Conservation (phyloP, 2,113 vertebrate species). For the Dipodomys ordii region DNA sequence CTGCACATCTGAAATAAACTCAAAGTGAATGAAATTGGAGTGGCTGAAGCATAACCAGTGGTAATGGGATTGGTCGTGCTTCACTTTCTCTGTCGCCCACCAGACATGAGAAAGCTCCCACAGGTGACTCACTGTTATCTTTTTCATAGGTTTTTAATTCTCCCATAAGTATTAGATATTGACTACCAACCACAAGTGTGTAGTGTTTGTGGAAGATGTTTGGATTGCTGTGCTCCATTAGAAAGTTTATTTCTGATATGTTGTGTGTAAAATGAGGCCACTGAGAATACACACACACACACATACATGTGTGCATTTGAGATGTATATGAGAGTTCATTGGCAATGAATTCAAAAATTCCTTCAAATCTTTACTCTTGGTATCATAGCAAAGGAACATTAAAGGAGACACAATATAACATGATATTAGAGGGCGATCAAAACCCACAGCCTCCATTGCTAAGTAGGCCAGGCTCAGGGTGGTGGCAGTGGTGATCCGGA, state of each 20-base stretch:
- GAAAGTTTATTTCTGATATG: constrained; percentile 58
- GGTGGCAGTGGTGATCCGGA: not conserved
- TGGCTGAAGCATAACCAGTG: constrained; percentile 73
- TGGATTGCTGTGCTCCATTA: constrained; percentile 1
- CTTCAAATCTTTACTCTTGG: constrained; percentile 29
- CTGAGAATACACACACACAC: not conserved
- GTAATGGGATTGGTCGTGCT: constrained; percentile 77
- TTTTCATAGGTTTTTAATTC: constrained; percentile 40
- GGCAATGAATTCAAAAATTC: not conserved
- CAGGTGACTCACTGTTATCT: constrained; percentile 43
- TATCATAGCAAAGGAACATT: not conserved
- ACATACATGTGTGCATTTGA: not conserved
- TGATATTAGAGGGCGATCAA: too few relatives aligned
- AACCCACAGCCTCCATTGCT: too few relatives aligned
- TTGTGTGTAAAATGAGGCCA: not conserved
- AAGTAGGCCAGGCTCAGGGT: not conserved
- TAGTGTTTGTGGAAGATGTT: constrained; percentile 44
- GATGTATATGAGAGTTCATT: not conserved
- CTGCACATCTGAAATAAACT: constrained; percentile 72
- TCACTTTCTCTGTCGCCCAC: constrained; percentile 67
- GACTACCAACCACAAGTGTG: not conserved
- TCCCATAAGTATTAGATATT: constrained; percentile 54
- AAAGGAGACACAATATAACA: not conserved
- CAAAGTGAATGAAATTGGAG: constrained; percentile 73
- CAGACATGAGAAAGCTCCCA: constrained; percentile 50